phyloP scores from a whole-genome alignment of 2,797 vertebrate species.

The Sebastes oblongus region DNA sequence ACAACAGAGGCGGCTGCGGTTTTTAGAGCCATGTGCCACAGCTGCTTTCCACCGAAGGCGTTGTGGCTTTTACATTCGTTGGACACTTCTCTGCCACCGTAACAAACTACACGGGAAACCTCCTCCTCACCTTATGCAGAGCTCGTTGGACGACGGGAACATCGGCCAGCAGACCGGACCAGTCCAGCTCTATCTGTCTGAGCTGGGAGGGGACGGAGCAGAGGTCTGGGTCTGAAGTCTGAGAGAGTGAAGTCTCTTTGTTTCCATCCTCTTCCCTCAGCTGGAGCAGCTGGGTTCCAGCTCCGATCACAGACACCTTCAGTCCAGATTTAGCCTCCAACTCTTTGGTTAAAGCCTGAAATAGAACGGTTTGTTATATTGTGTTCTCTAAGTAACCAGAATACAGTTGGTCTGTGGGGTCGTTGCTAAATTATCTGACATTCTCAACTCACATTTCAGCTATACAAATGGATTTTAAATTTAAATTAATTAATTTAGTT shows the following conservation, averaged over 20 bases:
- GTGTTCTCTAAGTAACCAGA: neutral
- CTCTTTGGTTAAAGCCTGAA: constrained; percentile 87
- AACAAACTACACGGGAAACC: fast-evolving
- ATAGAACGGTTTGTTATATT: neutral
- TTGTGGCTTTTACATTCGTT: no score
- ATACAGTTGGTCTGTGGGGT: neutral
- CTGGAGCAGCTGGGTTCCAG: constrained; percentile 84
- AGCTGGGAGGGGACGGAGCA: constrained; percentile 74
- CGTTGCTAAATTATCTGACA: neutral
- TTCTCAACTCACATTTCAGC: neutral
- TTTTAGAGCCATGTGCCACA: no score
- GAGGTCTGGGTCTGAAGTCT: neutral
- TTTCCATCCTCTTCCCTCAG: constrained; percentile 71
- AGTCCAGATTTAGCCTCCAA: constrained; percentile 81
- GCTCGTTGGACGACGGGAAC: constrained; percentile 83
- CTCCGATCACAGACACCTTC: constrained; percentile 82
- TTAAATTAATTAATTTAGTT: no score
- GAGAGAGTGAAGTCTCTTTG: neutral
- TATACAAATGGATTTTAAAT: neutral
- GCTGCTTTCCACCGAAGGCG: no score
- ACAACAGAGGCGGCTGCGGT: no score
- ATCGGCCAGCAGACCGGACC: constrained; percentile 82
- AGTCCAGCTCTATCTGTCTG: constrained; percentile 84
- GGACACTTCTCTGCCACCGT: neutral
- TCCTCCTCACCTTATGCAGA: constrained; percentile 84